Conservation (phyloP, 2,797 vertebrate genomes). For the Parotocinclus haroldoi region DNA sequence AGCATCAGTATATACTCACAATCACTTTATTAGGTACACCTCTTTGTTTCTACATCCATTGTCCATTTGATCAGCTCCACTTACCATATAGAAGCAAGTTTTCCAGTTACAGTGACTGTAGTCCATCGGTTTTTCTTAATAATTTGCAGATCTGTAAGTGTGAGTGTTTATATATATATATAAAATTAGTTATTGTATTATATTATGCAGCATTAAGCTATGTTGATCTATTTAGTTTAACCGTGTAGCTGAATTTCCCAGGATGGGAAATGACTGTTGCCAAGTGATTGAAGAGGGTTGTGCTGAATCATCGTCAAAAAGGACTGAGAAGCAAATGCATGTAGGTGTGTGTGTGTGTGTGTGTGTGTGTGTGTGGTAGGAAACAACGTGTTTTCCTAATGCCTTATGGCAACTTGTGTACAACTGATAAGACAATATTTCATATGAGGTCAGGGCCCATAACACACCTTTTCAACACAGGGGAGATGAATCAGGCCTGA, state of each 20-base stretch:
- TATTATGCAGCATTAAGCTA: too few species aligned
- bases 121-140: too few species aligned
- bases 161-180: too few species aligned
- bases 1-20: too few species aligned
- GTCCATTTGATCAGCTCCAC: too few species aligned
- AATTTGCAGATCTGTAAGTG: too few species aligned
- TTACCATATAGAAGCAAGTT: too few species aligned
- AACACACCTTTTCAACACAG: slow-evolving; percentile 66
- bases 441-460: slow-evolving; percentile 68
- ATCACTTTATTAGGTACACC: too few species aligned
- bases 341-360: slow-evolving; percentile 25
- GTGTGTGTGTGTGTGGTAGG: slow-evolving; percentile 20
- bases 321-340: slow-evolving; percentile 4
- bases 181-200: too few species aligned
- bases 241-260: not conserved
- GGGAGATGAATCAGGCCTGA: slow-evolving; percentile 62
- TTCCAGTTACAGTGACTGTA: too few species aligned
- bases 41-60: too few species aligned
- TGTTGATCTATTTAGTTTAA: too few species aligned
- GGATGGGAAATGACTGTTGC: not conserved
- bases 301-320: slow-evolving; percentile 21
- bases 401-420: slow-evolving; percentile 66
- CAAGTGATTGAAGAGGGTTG: slow-evolving; percentile 4
- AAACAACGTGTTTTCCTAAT: slow-evolving; percentile 63
- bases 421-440: slow-evolving; percentile 73